Evolutionary conservation across 92 coral and sea anemone species (phyloP), one percentile per base, ranked within the genome.

Genomic region (Isaurus tuberculatus): DNA sequence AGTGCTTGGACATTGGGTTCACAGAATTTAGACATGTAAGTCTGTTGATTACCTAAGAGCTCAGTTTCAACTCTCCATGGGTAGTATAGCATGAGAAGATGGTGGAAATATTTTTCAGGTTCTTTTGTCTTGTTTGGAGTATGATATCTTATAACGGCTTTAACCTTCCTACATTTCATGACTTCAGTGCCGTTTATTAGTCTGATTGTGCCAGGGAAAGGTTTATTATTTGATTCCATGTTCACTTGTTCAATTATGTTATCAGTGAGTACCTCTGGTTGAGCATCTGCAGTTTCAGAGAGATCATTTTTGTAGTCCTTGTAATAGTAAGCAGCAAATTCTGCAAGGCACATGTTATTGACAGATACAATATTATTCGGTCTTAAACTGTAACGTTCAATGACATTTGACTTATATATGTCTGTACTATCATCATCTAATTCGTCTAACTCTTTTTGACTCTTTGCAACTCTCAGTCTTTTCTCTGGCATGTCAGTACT

Each of bases 321-420:
- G 61, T 53, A 53, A 53, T 53, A 53, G 61, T n/a, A 53, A 53
- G 61, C 61, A 53, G 61, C 61, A 53, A 53, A 53, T 53, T 53
- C 61, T 53, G 61, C 61, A 53, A 53, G 61, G 61, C 61, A 53
- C 61, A 78, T 78, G 83, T 78, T 78, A 20, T 78, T 58, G 19
- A 84, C 60, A 48, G 71, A 42, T n/a, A 70, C 72, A 33, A 84
- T 84, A 55, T 84, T 27, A 65, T 53, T 72, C 22, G 87, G 82
- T 51, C 87, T 84, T 73, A 57, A 44, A 55, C 79, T 53, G 61
- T 53, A 53, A 53, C 61, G 61, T 53, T 53, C 61, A 53, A 53
- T 53, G 61, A 53, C 61, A 53, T 53, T 53, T 53, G 61, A 53
- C 61, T 53, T 53, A 53, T 53, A 53, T 53, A 53, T 53, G 61